Conservation (phyloP, 2,113 vertebrate species). For the Fulmarus glacialis region DNA sequence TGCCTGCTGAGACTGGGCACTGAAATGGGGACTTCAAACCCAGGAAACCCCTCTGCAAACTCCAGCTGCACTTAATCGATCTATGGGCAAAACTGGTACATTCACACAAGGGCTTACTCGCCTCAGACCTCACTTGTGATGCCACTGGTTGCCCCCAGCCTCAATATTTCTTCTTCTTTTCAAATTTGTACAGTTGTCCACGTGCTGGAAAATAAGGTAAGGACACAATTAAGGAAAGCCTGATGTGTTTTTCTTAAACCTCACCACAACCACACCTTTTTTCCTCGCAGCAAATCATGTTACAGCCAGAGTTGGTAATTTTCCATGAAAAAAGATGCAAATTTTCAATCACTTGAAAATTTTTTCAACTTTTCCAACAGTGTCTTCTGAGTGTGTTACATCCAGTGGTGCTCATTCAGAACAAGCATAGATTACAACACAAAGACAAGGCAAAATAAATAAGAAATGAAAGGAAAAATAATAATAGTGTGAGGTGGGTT, state of each 20-base stretch:
- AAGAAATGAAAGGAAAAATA: neutral
- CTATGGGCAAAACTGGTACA: accelerated
- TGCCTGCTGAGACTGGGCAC: neutral
- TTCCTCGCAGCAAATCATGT: accelerated
- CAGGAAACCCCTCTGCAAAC: neutral
- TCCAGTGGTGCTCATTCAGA: neutral
- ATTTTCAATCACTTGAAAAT: neutral
- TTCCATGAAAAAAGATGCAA: neutral
- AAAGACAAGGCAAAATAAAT: neutral
- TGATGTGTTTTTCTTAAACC: neutral
- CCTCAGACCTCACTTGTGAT: neutral
- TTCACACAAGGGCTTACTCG: neutral
- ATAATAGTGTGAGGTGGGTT: neutral
- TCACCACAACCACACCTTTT: neutral
- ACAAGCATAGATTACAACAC: neutral
- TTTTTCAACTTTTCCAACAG: neutral
- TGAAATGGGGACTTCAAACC: neutral
- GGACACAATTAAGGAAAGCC: neutral
- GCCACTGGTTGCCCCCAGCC: neutral
- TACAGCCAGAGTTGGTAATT: neutral
- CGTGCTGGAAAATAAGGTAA: neutral
- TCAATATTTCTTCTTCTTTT: neutral
- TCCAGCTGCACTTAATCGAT: neutral
- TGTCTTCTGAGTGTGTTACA: neutral
- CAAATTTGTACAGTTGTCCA: neutral